A percentile compares a stretch with the other conserved stretches of the same genome.
Conservation (phyloP, 2,888 invertebrate species). For the Tromatobia lineatoria region DNA sequence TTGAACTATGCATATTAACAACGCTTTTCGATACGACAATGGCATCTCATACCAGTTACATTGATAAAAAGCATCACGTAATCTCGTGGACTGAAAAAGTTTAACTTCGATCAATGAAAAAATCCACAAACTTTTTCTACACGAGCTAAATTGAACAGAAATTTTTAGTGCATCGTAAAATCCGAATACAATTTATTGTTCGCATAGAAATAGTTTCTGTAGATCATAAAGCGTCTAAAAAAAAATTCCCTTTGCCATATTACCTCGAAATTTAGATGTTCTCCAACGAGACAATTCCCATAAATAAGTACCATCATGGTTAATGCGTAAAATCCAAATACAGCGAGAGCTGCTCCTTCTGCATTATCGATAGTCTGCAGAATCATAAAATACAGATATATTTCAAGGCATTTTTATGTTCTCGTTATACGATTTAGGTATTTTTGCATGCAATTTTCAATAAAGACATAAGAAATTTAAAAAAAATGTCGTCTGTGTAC, state of each 20-base stretch:
- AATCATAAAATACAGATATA: not conserved
- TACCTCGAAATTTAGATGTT: conserved; percentile 52
- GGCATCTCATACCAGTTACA: not conserved
- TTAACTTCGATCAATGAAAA: not conserved
- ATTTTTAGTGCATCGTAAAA: no score
- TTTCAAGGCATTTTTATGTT: no score
- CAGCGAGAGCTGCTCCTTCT: conserved; percentile 6
- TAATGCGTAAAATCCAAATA: conserved; percentile 24
- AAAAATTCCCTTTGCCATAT: not conserved
- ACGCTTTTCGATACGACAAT: not conserved
- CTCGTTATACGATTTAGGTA: no score
- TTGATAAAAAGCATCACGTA: conserved; percentile 10
- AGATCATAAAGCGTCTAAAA: no score
- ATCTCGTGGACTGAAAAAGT: not conserved
- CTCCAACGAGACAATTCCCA: conserved; percentile 52
- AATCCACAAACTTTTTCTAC: no score
- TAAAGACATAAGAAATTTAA: not conserved
- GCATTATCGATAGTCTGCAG: conserved; percentile 12
- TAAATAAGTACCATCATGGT: conserved; percentile 42
- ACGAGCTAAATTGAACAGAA: no score
- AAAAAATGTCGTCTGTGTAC: not conserved
- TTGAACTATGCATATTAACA: not conserved
- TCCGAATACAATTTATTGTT: no score
- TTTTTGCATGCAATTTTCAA: no score
- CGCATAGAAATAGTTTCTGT: no score